phyloP scores from a whole-genome alignment of 1,140 invertebrate species.

The Bacillus rossius region DNA sequence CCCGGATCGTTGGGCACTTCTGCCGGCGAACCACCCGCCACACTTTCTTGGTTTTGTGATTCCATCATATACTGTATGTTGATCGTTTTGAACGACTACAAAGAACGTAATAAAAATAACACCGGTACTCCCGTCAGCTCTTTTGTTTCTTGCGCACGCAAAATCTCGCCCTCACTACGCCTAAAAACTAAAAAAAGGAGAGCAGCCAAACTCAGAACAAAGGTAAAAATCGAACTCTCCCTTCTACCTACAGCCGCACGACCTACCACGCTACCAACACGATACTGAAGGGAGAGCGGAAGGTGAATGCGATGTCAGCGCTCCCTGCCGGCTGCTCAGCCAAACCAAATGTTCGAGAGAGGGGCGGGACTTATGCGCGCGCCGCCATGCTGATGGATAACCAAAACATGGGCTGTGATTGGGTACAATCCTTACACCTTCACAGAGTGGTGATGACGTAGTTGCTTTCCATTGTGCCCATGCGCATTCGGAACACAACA shows the following conservation, averaged over 20 bases:
- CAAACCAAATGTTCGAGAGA: conserved; percentile 17
- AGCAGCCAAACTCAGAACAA: conserved; percentile 38
- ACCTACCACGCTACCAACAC: conserved; percentile 64
- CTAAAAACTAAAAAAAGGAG: conserved; percentile 52
- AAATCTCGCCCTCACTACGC: conserved; percentile 42
- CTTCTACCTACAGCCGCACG: conserved; percentile 43
- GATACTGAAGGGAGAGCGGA: conserved; percentile 49
- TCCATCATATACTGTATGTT: conserved; percentile 48
- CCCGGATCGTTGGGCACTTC: conserved; percentile 87
- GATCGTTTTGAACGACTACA: conserved; percentile 5
- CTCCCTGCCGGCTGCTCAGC: conserved; percentile 6
- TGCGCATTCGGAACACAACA: conserved; percentile 2
- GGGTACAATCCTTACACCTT: conserved; percentile 41
- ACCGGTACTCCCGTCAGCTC: conserved; percentile 29
- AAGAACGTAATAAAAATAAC: background rate
- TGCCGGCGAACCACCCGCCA: conserved; percentile 65
- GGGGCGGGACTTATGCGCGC: conserved; percentile 18
- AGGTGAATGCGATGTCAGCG: background rate
- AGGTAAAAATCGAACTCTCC: too few species aligned
- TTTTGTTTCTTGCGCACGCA: conserved; percentile 11
- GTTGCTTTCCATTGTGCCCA: conserved; percentile 5
- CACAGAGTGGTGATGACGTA: conserved; percentile 15
- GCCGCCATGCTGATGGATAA: conserved; percentile 25
- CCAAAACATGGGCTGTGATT: conserved; percentile 40
- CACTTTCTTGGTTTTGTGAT: conserved; percentile 64